Evolutionary conservation across 23 tunicate species (phyloP), one percentile per base, ranked within the genome.

Genomic region (Trididemnum nubilum): DNA sequence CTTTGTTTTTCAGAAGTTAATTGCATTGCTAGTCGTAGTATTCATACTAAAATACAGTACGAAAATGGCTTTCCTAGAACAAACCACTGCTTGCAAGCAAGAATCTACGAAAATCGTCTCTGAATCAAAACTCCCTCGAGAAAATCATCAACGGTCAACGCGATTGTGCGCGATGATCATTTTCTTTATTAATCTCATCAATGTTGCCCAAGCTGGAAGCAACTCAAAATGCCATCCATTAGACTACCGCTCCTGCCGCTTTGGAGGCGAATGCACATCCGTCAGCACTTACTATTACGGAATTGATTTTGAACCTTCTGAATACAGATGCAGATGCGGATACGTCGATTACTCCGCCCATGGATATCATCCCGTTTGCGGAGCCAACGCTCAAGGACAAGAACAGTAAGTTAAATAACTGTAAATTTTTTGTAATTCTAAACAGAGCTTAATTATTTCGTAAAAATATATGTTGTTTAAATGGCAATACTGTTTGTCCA

Each of bases 221-320:
- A 15, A 44, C 15, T 44, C 54, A 15, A 44, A 15, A 44, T 44
- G 54, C 54, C 54, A 44, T 7, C 54, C 54, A 9, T 44, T 44
- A 9, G 54, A 44, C 15, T 44, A 44, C 15, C 54, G 54, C 15
- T 44, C 83, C 86, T 87, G 92, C 77, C 86, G 83, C n/a, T 87
- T 85, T 69, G 67, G 87, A 24, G 86, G 82, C 72, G 86, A 85
- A 37, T 87, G 84, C 58, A 71, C 82, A 21, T 61, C 67, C 5
- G 29, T 61, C 25, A 61, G 29, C 67, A 61, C 67, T 4, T 61
- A 21, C n/a, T 61, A 12, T 26, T 61, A 12, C 25, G 67, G 29
- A 25, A 25, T 61, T 21, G 67, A 61, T 4, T 61, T 61, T 22
- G n/a, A 4, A 22, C 67, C 67, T 4, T 4, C 27, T 26, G 67